phyloP scores from a whole-genome alignment of 2,797 vertebrate genomes.

The Cetoscarus ocellatus region DNA sequence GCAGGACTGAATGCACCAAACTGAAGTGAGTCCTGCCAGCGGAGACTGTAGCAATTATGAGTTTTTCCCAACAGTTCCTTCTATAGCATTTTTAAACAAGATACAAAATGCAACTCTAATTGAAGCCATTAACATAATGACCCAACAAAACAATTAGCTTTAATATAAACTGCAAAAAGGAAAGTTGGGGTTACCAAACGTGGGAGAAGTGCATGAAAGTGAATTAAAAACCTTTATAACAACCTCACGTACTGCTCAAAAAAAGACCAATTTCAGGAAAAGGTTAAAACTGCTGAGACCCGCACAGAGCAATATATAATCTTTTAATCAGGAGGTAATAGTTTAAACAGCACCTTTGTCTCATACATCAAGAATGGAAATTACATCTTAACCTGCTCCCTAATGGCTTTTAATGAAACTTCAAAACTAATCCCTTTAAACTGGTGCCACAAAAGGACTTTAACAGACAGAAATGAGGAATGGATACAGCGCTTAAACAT shows the following conservation, averaged over 20 bases:
- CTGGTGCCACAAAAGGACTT: conserved; percentile 32
- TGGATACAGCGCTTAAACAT: conserved; percentile 47
- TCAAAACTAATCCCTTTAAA: conserved; percentile 47
- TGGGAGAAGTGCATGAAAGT: conserved; percentile 17
- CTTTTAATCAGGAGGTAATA: conserved; percentile 47
- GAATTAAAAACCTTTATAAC: conserved; percentile 11
- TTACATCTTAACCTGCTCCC: conserved; percentile 22
- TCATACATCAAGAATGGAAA: conserved; percentile 51
- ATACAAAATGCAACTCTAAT: background rate
- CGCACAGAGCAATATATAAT: conserved; percentile 28
- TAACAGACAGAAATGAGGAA: conserved; percentile 51
- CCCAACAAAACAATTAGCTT: background rate
- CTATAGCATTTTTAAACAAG: conserved; percentile 12
- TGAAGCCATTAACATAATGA: conserved; percentile 1
- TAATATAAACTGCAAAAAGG: conserved; percentile 13
- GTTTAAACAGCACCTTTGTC: conserved; percentile 41
- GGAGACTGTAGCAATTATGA: conserved; percentile 24
- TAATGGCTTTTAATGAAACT: conserved; percentile 60
- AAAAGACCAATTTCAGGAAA: conserved; percentile 12
- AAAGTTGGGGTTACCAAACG: conserved; percentile 25
- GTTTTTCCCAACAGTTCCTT: background rate
- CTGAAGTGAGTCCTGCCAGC: conserved; percentile 27
- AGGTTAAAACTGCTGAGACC: conserved; percentile 1
- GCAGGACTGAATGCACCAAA: conserved; percentile 23
- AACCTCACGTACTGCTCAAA: background rate